Percentiles rank a stretch among this genome's conserved stretches.
Evolutionary conservation across 2,797 vertebrate species (phyloP).

Genomic region (Poecilia picta): DNA sequence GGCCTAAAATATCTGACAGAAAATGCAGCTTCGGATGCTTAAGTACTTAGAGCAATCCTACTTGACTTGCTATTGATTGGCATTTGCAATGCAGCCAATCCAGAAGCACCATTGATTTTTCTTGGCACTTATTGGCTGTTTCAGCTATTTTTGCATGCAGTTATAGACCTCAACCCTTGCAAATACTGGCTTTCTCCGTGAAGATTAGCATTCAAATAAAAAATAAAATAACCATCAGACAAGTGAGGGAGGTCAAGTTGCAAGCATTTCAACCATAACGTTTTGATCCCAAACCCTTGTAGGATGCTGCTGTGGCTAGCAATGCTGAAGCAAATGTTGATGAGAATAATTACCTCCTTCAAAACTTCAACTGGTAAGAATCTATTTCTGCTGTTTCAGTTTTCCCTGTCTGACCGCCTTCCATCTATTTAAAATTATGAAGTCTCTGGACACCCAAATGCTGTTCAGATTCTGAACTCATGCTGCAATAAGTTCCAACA

Average conservation of each 20-base stretch:
- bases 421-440: neutral
- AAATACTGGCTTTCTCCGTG: neutral
- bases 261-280: neutral
- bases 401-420: neutral
- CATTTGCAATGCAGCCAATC: neutral
- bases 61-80: neutral
- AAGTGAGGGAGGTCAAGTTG: neutral
- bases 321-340: neutral
- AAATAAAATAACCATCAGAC: neutral
- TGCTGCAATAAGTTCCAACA: neutral
- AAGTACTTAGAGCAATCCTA: neutral
- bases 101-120: neutral
- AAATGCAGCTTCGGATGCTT: neutral
- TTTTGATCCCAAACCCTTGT: neutral
- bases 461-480: neutral
- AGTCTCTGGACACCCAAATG: neutral
- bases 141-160: neutral
- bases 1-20: neutral
- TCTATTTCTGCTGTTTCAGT: neutral
- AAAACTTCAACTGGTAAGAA: neutral
- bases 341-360: neutral
- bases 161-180: neutral
- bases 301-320: neutral
- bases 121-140: neutral
- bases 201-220: neutral